Base-by-base conservation (phyloP, 2,888 invertebrate genomes). In the Apodemia hepburni region DNA sequence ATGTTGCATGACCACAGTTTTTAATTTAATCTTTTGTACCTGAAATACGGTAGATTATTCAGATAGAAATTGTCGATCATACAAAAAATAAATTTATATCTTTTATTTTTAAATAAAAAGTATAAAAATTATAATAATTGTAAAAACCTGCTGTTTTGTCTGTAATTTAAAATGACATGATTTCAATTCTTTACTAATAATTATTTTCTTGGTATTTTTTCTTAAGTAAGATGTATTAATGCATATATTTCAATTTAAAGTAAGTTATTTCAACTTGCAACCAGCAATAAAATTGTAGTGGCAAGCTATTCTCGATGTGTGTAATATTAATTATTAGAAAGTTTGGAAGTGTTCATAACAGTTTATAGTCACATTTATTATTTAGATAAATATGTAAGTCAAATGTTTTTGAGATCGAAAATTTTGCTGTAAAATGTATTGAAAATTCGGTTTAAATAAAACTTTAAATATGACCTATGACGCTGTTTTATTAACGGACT, bases 281-380 rank as follows among this genome's bases (percentile, higher is more conserved):
- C 7, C 27, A 22, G 54, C 54, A 54, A 54, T 54, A 54, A 27
- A 12, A 51, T 22, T 12, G 18, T 51, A 42, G 5, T n/a, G 42
- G 18, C 51, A 54, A 27, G 22, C 15, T 54, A 15, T 27, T 54
- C 17, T 54, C 51, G 4, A 27, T 12, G 22, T 22, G 18, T 12
- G 12, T 54, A 27, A 42, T 15, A 54, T 51, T 51, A 51, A 65
- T 62, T 59, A 45, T 62, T 65, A 62, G 65, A 59, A 64, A 62
- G 54, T 27, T 57, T 57, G 51, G 61, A 69, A 63, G 64, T 69
- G 66, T 73, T 71, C 62, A 69, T 67, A 67, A 64, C 59, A 69
- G 84, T 87, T 87, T 85, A 82, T 73, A 83, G 91, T 91, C 91
- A 91, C 91, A 91, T 91, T 90, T 91, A 86, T 87, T 90, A 87